Conservation (phyloP, 2,113 vertebrate genomes). For the Machaerirhynchus nigripectus region DNA sequence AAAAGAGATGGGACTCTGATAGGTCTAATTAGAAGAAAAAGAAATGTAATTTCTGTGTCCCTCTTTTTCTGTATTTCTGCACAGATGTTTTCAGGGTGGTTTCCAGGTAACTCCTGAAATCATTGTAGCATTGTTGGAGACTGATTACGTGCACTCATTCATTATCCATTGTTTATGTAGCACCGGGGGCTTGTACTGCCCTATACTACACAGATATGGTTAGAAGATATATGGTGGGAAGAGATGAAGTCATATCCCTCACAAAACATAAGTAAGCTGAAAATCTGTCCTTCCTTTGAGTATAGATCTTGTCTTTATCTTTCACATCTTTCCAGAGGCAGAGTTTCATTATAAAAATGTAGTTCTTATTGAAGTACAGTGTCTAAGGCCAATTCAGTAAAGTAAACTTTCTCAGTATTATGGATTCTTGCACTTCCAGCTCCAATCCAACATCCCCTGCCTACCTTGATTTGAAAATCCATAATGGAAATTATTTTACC, state of each 20-base stretch:
- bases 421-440: neutral
- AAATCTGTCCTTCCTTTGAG: neutral
- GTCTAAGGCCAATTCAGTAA: neutral
- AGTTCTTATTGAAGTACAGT: neutral
- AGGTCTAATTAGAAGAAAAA: neutral
- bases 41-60: neutral
- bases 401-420: neutral
- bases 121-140: neutral
- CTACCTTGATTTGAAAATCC: neutral
- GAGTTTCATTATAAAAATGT: neutral
- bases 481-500: neutral
- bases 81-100: neutral
- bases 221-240: neutral
- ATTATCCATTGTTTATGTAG: neutral
- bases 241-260: neutral
- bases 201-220: neutral
- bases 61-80: neutral
- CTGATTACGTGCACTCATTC: accelerated
- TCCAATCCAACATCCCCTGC: neutral
- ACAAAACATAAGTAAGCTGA: neutral
- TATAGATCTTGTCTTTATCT: neutral
- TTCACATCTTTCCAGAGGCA: neutral
- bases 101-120: neutral
- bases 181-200: neutral
- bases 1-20: neutral